Evolutionary conservation across 2,888 invertebrate genomes (phyloP), one percentile per base, ranked within the genome.

Genomic region (Phortica magna): DNA sequence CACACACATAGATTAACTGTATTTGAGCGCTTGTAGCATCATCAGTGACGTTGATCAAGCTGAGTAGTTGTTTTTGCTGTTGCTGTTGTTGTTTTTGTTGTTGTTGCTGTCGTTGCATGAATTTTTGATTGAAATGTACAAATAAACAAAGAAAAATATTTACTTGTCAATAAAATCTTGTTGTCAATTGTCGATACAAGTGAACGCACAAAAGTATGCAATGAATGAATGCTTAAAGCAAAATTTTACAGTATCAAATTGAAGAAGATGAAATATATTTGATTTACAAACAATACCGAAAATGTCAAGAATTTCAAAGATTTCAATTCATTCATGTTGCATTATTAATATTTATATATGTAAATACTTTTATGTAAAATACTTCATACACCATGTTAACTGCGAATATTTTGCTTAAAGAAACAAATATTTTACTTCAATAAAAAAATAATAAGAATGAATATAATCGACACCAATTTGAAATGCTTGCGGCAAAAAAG

Each of bases 121-220:
- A 77, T 76, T 78, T 74, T 75, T 78, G 79, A 79, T 79, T 78
- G 79, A 73, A 78, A 78, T 73, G 76, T 79, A 78, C 67, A 79
- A 79, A 48, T 48, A 48, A 48, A 48, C 48, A 48, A 79, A 78
- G 78, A 72, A 76, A 74, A 79, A 75, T 76, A 76, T 79, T 77
- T 79, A 74, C 78, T 74, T 74, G 76, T 78, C 77, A 79, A 79
- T 79, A 19, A 64, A 22, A 64, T 64, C 7, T 31, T 64, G 64
- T 64, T 31, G 64, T 10, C 64, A 22, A 22, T 61, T 22, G 31
- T 64, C 5, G 19, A 1, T 31, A 14, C 31, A 22, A 64, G 31
- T 64, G 31, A 64, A 31, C 59, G 31, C 19, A 31, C 9, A 64
- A 31, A 64, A 64, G 31, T 64, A 64, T 48, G 48, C 48, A 48